Evolutionary conservation across 1,140 invertebrate genomes (phyloP).

Genomic region (Musca domestica): DNA sequence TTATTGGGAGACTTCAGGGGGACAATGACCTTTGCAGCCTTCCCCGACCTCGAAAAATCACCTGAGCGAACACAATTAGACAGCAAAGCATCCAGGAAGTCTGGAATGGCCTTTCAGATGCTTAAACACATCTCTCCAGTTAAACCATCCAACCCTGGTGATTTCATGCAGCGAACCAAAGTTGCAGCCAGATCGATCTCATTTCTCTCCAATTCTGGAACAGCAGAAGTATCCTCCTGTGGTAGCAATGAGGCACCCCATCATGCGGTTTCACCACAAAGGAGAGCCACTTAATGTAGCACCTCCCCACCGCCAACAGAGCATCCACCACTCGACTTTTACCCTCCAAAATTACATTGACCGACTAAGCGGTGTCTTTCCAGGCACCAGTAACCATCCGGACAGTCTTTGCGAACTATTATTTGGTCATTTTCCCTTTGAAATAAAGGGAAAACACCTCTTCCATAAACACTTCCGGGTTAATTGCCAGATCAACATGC

Average conservation of each 20-base stretch:
- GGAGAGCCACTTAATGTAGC: background rate
- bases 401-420: no score
- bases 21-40: constrained; percentile 30
- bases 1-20: constrained; percentile 31
- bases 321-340: no score
- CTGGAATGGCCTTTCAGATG: constrained; percentile 23
- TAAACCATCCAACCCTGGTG: no score
- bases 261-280: background rate
- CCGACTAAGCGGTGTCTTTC: no score
- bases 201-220: no score
- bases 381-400: no score
- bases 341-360: no score
- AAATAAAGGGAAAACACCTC: no score
- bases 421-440: no score
- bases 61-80: background rate
- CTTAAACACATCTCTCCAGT: constrained; percentile 19
- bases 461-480: no score
- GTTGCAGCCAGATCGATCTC: background rate
- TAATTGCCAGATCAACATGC: no score
- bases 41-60: constrained; percentile 27
- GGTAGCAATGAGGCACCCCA: background rate
- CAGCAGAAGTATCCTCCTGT: background rate
- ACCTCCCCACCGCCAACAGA: no score
- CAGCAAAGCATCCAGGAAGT: constrained; percentile 11
- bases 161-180: constrained; percentile 11